These are phyloP conservation scores for Brenthis ino DNA, from an alignment of 2,888 invertebrate species.

Conservation along the genomic window DNA sequence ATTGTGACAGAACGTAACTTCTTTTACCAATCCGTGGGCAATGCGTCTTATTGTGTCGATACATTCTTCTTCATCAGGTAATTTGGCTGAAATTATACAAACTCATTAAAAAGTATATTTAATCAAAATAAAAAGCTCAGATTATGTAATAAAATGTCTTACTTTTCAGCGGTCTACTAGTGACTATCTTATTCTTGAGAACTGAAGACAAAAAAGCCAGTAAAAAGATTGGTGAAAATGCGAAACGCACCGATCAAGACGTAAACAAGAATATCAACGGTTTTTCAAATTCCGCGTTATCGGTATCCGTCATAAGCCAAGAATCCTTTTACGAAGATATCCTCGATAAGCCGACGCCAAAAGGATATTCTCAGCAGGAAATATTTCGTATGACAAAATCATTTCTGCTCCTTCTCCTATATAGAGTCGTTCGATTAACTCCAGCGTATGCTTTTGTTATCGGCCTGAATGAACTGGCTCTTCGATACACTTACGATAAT, in stretches of 20 bases:
- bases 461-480: constrained; percentile 86
- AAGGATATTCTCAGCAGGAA: constrained; percentile 63
- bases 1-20: constrained; percentile 88
- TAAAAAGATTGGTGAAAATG: constrained; percentile 50
- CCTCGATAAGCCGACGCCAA: constrained; percentile 62
- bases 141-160: constrained; percentile 15
- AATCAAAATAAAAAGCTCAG: not conserved
- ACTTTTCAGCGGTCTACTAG: constrained; percentile 85
- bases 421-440: constrained; percentile 87
- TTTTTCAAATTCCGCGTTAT: constrained; percentile 69
- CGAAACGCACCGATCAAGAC: constrained; percentile 52
- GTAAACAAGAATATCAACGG: constrained; percentile 75
- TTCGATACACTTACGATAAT: constrained; percentile 87
- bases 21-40: constrained; percentile 91
- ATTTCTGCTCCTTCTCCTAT: constrained; percentile 75
- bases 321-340: constrained; percentile 74
- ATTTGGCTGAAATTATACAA: constrained; percentile 4
- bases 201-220: constrained; percentile 80
- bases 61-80: constrained; percentile 94
- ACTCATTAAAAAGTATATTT: not conserved
- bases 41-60: constrained; percentile 93
- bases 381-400: constrained; percentile 67
- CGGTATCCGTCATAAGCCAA: constrained; percentile 73
- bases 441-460: constrained; percentile 92
- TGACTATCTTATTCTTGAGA: constrained; percentile 87